A percentile compares a stretch with the other conserved stretches of the same genome.
These are phyloP conservation scores for Sparidentex hasta DNA, from an alignment of 2,797 vertebrate genomes.

Conservation along the genomic window DNA sequence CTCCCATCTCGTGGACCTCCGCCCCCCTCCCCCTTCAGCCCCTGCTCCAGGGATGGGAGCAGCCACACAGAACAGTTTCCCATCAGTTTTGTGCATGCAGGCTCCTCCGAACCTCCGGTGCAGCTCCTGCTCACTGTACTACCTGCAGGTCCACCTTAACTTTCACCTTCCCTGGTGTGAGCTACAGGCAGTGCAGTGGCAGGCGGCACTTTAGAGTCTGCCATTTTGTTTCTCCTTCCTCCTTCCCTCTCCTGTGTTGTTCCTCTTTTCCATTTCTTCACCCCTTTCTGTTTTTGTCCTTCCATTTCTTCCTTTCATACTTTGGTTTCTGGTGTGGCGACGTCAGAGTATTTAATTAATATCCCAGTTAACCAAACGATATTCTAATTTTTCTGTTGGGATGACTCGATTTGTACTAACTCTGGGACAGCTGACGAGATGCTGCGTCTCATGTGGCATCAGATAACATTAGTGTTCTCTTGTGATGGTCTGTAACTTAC, in stretches of 20 bases:
- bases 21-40: constrained; percentile 85
- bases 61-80: constrained; percentile 94
- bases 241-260: constrained; percentile 26
- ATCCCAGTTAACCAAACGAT: constrained; percentile 6
- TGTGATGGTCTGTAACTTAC: not conserved
- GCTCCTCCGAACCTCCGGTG: constrained; percentile 72
- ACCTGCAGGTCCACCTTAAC: constrained; percentile 76
- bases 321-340: constrained; percentile 35
- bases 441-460: not conserved
- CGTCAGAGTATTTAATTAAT: constrained; percentile 13
- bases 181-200: constrained; percentile 81
- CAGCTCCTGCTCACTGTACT: constrained; percentile 74
- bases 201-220: constrained; percentile 57
- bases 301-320: constrained; percentile 17
- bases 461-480: not conserved
- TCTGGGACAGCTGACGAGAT: not conserved
- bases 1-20: constrained; percentile 82
- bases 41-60: constrained; percentile 91
- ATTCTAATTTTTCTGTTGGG: constrained; percentile 12
- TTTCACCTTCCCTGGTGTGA: constrained; percentile 57
- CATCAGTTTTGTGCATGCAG: constrained; percentile 99
- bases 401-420: constrained; percentile 34
- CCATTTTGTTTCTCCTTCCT: constrained; percentile 18
- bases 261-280: constrained; percentile 41
- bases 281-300: constrained; percentile 22